Base-by-base conservation (phyloP, 2,797 vertebrate genomes). In the Sphenopsis melanotis region DNA sequence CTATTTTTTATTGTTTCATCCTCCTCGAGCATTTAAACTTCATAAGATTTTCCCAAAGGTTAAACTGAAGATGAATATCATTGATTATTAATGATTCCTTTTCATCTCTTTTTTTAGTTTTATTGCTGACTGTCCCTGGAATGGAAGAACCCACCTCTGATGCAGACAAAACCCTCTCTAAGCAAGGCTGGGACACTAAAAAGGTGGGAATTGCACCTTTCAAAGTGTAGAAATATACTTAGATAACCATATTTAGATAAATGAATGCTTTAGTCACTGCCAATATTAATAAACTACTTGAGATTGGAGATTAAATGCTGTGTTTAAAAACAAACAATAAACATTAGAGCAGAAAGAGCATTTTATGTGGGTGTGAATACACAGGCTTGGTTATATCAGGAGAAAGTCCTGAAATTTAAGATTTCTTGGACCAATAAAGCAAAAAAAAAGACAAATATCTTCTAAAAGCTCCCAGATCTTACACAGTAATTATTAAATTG, bases 71-170 rank as follows among this genome's bases (percentile, higher is more conserved):
- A 4, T 79, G 53, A 46, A 14, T 47, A 6, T 39, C 27, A 18
- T 44, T 64, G 30, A 34, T 68, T 37, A 23, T 23, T 22, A 13
- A 30, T 29, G 13, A 21, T 29, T 57, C 39, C n/a, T 63, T 59
- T 36, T 65, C 22, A 55, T 68, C 29, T 49, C 4, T 6, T 26
- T 23, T 24, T 36, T 10, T 7, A 99, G 99, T 99, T 94, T 97
- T 99, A 71, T 98, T 99, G 80, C 98, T 99, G 94, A 98, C 99
- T 37, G 99, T 99, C 89, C 99, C 99, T 36, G 99, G 99, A 90
- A 98, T 99, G 96, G 99, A 99, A 75, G 98, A 99, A 69, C 95
- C 98, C 15, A 97, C 98, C 41, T 98, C 98, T 1, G 98, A 98
- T 56, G 94, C 98, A 49, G 99, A 99, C 93, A 98, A 99, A 97